phyloP scores from a whole-genome alignment of 2,113 vertebrate species.

The Callipepla squamata region DNA sequence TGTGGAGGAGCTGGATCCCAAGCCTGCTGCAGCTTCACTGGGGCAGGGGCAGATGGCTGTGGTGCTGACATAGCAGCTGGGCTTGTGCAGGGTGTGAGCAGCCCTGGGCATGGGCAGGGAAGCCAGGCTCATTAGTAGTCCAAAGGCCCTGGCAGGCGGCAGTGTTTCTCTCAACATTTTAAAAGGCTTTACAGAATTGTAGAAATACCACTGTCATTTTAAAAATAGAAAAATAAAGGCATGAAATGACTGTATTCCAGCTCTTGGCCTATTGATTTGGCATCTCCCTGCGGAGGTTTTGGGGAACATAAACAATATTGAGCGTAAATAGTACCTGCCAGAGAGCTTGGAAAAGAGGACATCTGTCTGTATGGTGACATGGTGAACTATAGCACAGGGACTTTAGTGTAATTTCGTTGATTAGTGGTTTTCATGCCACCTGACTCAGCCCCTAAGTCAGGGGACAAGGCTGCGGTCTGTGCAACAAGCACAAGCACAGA shows the following conservation, averaged over 20 bases:
- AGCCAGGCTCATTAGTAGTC: neutral
- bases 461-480: neutral
- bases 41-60: neutral
- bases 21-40: accelerated
- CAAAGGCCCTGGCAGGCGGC: neutral
- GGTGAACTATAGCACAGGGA: slow-evolving; percentile 18
- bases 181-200: neutral
- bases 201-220: neutral
- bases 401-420: neutral
- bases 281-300: neutral
- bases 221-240: slow-evolving; percentile 12
- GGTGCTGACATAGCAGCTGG: neutral
- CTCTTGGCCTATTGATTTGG: slow-evolving; percentile 38
- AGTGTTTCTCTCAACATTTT: neutral
- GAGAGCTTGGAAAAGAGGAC: neutral
- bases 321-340: slow-evolving; percentile 41
- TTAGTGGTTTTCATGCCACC: slow-evolving; percentile 17
- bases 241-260: neutral
- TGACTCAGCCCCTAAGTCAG: neutral
- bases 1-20: accelerated
- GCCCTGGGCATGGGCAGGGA: accelerated
- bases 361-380: neutral
- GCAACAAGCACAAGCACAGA: accelerated
- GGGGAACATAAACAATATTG: slow-evolving; percentile 36
- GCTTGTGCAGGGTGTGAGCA: neutral